Conservation (phyloP, 1,140 invertebrate species). For the Amyelois transitella region DNA sequence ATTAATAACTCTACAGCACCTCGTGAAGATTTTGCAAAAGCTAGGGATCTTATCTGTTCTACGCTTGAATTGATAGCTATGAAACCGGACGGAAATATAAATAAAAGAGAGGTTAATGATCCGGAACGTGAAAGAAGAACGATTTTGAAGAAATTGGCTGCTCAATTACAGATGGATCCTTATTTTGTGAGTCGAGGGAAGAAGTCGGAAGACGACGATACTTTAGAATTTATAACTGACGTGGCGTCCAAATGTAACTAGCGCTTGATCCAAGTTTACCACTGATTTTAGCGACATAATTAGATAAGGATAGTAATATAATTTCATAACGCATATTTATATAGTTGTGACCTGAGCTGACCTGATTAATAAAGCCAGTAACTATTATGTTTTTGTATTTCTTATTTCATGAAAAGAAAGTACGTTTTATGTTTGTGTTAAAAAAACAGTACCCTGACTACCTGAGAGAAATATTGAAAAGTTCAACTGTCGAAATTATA, state of each 20-base stretch:
- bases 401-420: too few species aligned
- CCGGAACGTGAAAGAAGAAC: constrained; percentile 53
- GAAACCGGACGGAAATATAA: constrained; percentile 30
- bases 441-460: too few species aligned
- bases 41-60: constrained; percentile 53
- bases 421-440: too few species aligned
- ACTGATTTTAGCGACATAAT: neutral
- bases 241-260: constrained; percentile 43
- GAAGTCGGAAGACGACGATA: constrained; percentile 35
- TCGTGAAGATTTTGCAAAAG: constrained; percentile 33
- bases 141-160: constrained; percentile 56
- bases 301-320: neutral
- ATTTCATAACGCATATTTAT: neutral
- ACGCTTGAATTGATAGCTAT: constrained; percentile 38
- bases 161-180: constrained; percentile 59
- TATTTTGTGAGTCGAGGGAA: constrained; percentile 66
- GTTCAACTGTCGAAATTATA: too few species aligned
- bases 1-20: constrained; percentile 25
- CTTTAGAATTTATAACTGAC: constrained; percentile 43
- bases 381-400: neutral
- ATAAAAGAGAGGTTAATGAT: constrained; percentile 44
- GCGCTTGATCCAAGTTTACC: constrained; percentile 4
- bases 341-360: neutral
- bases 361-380: neutral
- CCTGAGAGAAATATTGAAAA: too few species aligned